Evolutionary conservation across 2,888 invertebrate genomes (phyloP), one percentile per base, ranked within the genome.

Genomic region (Agapostemon virescens): DNA sequence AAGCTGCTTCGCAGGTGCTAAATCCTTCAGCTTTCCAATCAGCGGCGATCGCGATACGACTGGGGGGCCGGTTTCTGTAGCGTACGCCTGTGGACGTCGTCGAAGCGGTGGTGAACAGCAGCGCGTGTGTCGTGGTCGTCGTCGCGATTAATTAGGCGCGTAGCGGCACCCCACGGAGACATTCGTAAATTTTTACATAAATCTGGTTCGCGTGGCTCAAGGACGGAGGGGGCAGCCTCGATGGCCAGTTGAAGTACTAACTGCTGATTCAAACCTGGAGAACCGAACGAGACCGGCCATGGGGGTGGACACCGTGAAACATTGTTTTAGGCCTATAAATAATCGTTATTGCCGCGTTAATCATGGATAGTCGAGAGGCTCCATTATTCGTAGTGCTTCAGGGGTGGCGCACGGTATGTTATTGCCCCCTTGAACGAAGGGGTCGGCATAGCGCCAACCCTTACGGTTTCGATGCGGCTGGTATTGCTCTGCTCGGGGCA

Each of bases 261-360:
- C 86, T 89, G 89, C 89, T 89, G 90, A 90, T 88, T 90, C 89
- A 88, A 88, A 74, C 83, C 68, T 55, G 66, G 75, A 74, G 55
- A 61, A 66, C 26, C 55, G 64, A 69, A 63, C 74, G 75, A 76
- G 84, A 81, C 79, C 71, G 74, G 79, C 72, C 79, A 64, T 81
- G 82, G 77, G 77, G 84, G 87, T 87, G 90, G 90, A 90, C 90
- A 89, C 84, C 85, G 90, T 89, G 90, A 91, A 91, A 91, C 91
- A 91, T 91, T 91, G 91, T 91, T 91, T 91, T 90, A 88, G 86
- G 87, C 90, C 91, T 90, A 91, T 91, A 91, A 91, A 91, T 91
- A 91, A 91, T 91, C 90, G 91, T 91, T 91, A 91, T 91, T 91
- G 90, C 91, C 87, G 86, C 90, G 91, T 91, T 91, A 91, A 91